Evolutionary conservation across 2,888 invertebrate species (phyloP).

Genomic region (Erpobdella octoculata): DNA sequence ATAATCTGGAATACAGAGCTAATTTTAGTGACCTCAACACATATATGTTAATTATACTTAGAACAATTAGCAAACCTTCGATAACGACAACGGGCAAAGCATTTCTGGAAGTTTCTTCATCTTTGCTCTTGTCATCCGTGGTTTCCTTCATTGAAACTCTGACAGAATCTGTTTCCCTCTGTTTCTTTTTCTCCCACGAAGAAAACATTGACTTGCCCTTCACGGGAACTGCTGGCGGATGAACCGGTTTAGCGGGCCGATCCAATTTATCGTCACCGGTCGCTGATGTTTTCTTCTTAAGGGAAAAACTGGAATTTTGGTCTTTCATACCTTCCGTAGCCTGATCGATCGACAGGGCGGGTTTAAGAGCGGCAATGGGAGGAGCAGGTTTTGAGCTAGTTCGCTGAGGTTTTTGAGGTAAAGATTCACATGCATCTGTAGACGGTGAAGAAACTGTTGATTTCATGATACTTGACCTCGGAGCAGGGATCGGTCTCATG

Average conservation of each 20-base stretch:
- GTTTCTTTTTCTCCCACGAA: background rate
- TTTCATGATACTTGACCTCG: constrained; percentile 7
- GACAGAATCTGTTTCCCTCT: background rate
- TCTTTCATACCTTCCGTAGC: background rate
- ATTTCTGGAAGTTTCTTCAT: background rate
- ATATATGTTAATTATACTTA: too few relatives aligned
- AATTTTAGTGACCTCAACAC: too few relatives aligned
- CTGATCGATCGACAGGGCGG: background rate
- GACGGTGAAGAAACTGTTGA: background rate
- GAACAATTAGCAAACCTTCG: too few relatives aligned
- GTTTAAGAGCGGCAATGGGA: background rate
- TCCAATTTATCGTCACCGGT: too few relatives aligned
- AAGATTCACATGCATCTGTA: background rate
- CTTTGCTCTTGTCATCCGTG: background rate
- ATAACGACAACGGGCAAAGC: too few relatives aligned
- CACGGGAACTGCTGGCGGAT: background rate
- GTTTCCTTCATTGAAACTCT: background rate
- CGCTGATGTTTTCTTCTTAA: background rate
- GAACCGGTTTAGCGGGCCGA: background rate
- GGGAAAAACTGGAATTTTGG: background rate
- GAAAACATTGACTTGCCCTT: background rate
- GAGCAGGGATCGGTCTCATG: constrained; percentile 7
- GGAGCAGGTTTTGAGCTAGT: background rate
- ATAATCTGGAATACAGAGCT: too few relatives aligned
- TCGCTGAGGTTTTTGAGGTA: background rate